These are phyloP conservation scores for Galaxea fascicularis DNA, from an alignment of 92 coral and sea anemone genomes.

Conservation along the genomic window DNA sequence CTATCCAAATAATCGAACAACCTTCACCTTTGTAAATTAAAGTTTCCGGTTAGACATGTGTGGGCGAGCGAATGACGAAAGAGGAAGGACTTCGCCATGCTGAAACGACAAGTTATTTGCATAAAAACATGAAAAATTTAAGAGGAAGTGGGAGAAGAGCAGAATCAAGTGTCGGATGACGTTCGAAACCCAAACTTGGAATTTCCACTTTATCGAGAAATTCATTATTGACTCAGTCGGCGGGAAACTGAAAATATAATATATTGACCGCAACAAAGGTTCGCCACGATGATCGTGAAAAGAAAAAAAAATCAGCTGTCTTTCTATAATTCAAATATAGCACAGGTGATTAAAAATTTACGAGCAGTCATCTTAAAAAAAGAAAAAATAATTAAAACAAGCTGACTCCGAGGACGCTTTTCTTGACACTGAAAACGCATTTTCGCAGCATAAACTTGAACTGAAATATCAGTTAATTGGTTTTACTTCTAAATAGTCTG, in stretches of 20 bases:
- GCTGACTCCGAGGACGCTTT: background rate
- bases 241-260: background rate
- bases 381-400: background rate
- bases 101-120: background rate
- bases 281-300: background rate
- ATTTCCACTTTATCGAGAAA: constrained; percentile 4
- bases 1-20: background rate
- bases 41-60: background rate
- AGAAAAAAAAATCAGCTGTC: constrained; percentile 22
- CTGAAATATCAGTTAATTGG: background rate
- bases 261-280: background rate
- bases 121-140: constrained; percentile 10
- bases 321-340: constrained; percentile 15
- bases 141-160: background rate
- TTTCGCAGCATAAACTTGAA: background rate
- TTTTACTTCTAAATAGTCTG: background rate
- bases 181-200: background rate
- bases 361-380: constrained; percentile 1
- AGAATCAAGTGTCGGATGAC: constrained; percentile 10
- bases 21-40: background rate
- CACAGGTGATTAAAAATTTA: constrained; percentile 16
- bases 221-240: background rate
- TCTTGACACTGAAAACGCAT: too few relatives aligned
- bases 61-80: background rate
- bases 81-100: background rate